These are phyloP conservation scores for Spatulosminthurus flaviceps DNA, from an alignment of 2,888 invertebrate genomes.

Conservation along the genomic window DNA sequence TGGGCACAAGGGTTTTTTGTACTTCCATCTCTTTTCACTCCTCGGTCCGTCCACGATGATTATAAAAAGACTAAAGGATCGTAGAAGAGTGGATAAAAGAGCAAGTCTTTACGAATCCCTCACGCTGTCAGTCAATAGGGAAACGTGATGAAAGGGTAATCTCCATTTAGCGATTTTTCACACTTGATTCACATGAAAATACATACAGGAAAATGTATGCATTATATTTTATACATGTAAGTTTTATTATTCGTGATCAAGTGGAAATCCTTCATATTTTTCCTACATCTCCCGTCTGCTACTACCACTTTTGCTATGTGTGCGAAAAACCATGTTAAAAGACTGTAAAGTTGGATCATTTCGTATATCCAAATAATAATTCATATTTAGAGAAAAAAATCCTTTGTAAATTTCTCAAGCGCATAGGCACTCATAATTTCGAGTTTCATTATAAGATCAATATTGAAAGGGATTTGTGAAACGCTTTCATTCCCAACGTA, in stretches of 20 bases:
- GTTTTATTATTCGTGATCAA: neutral
- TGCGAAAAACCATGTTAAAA: no score
- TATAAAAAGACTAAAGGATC: neutral
- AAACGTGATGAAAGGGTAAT: constrained; percentile 11
- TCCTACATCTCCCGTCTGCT: neutral
- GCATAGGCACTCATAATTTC: no score
- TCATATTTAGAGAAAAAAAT: no score
- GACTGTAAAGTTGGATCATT: no score
- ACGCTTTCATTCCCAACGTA: no score
- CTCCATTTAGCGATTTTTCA: neutral
- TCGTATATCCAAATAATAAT: no score
- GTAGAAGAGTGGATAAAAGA: neutral
- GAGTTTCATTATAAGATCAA: no score
- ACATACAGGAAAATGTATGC: neutral
- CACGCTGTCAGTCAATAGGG: neutral
- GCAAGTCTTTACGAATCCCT: neutral
- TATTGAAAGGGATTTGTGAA: no score
- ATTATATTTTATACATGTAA: no score
- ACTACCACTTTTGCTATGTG: neutral
- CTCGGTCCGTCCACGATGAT: neutral
- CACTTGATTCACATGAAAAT: neutral
- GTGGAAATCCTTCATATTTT: neutral
- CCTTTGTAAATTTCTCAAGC: no score
- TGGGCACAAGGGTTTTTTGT: neutral
- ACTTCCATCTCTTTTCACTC: neutral